A percentile compares a stretch with the other conserved stretches of the same genome.
Evolutionary conservation across 1,140 invertebrate species (phyloP).

Genomic region (Cotesia typhae): DNA sequence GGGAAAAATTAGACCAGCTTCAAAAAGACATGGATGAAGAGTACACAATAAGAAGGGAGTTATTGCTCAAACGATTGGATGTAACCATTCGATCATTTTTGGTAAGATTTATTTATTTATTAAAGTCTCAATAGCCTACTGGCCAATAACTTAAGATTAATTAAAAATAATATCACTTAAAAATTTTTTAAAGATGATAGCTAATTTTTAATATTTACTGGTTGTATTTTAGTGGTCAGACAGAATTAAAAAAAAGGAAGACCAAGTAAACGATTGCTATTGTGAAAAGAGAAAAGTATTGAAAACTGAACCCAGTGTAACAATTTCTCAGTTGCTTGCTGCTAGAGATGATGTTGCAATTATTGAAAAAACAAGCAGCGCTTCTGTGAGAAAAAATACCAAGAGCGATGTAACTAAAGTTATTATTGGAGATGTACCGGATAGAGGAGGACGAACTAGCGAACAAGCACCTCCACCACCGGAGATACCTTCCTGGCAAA

Average conservation of each 20-base stretch:
- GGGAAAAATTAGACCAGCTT: conserved; percentile 76
- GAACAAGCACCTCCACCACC: conserved; percentile 91
- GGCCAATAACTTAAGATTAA: conserved; percentile 45
- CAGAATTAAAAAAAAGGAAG: conserved; percentile 75
- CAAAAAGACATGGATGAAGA: conserved; percentile 81
- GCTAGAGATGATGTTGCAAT: conserved; percentile 83
- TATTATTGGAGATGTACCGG: conserved; percentile 82
- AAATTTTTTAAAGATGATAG: background rate
- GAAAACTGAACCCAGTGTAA: conserved; percentile 71
- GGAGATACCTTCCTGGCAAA: conserved; percentile 94
- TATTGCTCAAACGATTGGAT: conserved; percentile 89
- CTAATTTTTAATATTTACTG: conserved; percentile 10
- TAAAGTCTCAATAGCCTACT: too few relatives aligned
- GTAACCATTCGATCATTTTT: conserved; percentile 94
- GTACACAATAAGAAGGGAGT: conserved; percentile 84
- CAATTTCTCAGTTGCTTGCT: conserved; percentile 79
- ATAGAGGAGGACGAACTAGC: conserved; percentile 88
- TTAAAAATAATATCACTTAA: conserved; percentile 16
- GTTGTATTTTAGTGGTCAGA: conserved; percentile 81
- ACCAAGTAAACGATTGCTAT: conserved; percentile 77
- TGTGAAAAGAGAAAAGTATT: conserved; percentile 73
- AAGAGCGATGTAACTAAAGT: conserved; percentile 84
- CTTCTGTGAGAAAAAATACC: conserved; percentile 81
- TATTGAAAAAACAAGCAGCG: conserved; percentile 88
- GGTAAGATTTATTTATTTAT: conserved; percentile 55